These are phyloP conservation scores for Drosophila sechellia DNA, from an alignment of 1,140 invertebrate genomes.

Conservation along the genomic window DNA sequence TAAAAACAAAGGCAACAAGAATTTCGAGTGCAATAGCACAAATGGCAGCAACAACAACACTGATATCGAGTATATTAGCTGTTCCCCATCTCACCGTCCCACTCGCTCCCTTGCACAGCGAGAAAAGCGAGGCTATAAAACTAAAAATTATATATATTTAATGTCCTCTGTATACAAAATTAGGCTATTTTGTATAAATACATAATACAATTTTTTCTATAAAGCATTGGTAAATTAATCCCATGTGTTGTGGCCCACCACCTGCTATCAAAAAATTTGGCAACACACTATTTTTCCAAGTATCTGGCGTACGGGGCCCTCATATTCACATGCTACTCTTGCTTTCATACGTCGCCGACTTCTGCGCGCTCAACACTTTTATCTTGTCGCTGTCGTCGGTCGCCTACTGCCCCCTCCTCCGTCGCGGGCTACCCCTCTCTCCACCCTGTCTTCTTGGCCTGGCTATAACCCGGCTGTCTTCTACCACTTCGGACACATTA, in stretches of 20 bases:
- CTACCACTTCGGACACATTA: constrained; percentile 66
- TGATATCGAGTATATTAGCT: constrained; percentile 72
- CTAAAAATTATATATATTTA: neutral
- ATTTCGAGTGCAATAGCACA: constrained; percentile 78
- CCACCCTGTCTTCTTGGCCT: constrained; percentile 30
- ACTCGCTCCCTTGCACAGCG: constrained; percentile 10
- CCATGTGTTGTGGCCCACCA: too few species aligned
- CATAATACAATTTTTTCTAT: too few species aligned
- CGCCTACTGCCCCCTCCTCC: constrained; percentile 7
- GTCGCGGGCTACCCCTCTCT: constrained; percentile 12
- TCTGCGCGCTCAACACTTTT: constrained; percentile 78
- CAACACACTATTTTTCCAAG: neutral
- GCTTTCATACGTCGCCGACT: constrained; percentile 57
- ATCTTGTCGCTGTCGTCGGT: constrained; percentile 61
- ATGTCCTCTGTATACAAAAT: too few species aligned
- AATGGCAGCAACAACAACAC: constrained; percentile 48
- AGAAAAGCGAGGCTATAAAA: neutral
- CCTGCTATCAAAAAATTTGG: too few species aligned
- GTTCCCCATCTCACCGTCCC: constrained; percentile 5
- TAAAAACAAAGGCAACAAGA: constrained; percentile 81
- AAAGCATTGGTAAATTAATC: too few species aligned
- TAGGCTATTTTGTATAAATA: too few species aligned
- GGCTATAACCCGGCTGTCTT: constrained; percentile 43
- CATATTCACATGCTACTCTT: constrained; percentile 73
- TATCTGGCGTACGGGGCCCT: constrained; percentile 26